These are phyloP conservation scores for Taenaris catops DNA, from an alignment of 2,888 invertebrate species.

Conservation along the genomic window DNA sequence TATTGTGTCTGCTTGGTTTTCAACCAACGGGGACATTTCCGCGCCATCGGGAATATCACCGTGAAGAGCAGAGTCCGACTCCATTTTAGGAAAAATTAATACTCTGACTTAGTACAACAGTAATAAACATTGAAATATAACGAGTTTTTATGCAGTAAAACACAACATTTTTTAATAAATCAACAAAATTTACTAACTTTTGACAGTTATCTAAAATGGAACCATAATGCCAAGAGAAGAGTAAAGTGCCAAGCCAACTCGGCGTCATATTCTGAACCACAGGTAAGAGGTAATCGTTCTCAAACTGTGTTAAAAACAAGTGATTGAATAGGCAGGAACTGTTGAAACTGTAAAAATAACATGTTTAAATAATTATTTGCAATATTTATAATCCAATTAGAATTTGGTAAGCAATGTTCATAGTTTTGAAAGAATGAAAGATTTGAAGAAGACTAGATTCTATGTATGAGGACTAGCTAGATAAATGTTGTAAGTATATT, in stretches of 20 bases:
- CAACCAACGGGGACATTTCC: constrained; percentile 66
- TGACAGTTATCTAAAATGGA: constrained; percentile 39
- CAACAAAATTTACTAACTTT: constrained; percentile 36
- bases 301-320: too few relatives aligned
- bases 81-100: constrained; percentile 43
- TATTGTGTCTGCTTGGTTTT: constrained; percentile 51
- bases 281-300: too few relatives aligned
- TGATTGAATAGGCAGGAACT: too few relatives aligned
- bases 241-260: constrained; percentile 30
- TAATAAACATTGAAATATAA: constrained; percentile 48
- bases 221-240: too few relatives aligned
- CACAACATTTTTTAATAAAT: constrained; percentile 40
- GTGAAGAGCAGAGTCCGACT: constrained; percentile 59
- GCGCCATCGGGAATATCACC: constrained; percentile 68
- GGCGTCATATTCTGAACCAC: constrained; percentile 18
- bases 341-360: too few relatives aligned
- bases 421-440: too few relatives aligned
- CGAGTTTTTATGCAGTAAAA: constrained; percentile 30
- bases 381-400: too few relatives aligned
- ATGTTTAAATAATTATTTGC: too few relatives aligned
- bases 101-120: constrained; percentile 27
- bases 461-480: too few relatives aligned
- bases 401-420: too few relatives aligned
- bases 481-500: too few relatives aligned
- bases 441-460: too few relatives aligned